Conservation (phyloP, 2,888 invertebrate genomes). For the Limnephilus auricula region DNA sequence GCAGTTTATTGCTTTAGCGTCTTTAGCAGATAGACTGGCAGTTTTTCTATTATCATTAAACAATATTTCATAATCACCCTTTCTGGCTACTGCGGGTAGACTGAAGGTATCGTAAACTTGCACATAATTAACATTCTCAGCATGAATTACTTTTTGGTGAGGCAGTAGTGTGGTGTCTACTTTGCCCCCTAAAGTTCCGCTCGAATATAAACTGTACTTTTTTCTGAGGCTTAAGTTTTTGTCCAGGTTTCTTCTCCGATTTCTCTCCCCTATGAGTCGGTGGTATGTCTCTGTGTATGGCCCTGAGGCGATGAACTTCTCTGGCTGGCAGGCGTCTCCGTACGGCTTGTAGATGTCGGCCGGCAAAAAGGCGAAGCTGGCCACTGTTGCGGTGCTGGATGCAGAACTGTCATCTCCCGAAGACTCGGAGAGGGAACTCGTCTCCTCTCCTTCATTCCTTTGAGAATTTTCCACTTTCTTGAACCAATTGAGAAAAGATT, state of each 20-base stretch:
- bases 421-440: slow-evolving; percentile 56
- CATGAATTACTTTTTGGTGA: slow-evolving; percentile 38
- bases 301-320: slow-evolving; percentile 75
- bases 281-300: slow-evolving; percentile 82
- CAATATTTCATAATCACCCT: slow-evolving; percentile 64
- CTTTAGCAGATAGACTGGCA: slow-evolving; percentile 80
- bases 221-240: slow-evolving; percentile 80
- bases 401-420: slow-evolving; percentile 75
- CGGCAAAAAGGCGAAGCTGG: slow-evolving; percentile 84
- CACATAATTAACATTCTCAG: slow-evolving; percentile 51
- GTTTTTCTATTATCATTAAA: slow-evolving; percentile 77
- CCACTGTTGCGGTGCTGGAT: slow-evolving; percentile 84
- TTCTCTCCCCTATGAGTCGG: slow-evolving; percentile 79
- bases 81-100: slow-evolving; percentile 70
- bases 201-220: slow-evolving; percentile 80
- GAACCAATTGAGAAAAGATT: slow-evolving; percentile 86
- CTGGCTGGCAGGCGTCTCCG: slow-evolving; percentile 70
- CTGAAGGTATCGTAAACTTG: slow-evolving; percentile 72
- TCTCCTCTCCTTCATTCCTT: slow-evolving; percentile 68
- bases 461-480: slow-evolving; percentile 76
- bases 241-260: slow-evolving; percentile 78
- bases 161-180: slow-evolving; percentile 29
- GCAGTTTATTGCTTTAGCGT: slow-evolving; percentile 77
- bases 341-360: slow-evolving; percentile 76
- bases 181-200: slow-evolving; percentile 66